Base-by-base conservation (phyloP, 2,888 invertebrate genomes). In the Unio pictorum region DNA sequence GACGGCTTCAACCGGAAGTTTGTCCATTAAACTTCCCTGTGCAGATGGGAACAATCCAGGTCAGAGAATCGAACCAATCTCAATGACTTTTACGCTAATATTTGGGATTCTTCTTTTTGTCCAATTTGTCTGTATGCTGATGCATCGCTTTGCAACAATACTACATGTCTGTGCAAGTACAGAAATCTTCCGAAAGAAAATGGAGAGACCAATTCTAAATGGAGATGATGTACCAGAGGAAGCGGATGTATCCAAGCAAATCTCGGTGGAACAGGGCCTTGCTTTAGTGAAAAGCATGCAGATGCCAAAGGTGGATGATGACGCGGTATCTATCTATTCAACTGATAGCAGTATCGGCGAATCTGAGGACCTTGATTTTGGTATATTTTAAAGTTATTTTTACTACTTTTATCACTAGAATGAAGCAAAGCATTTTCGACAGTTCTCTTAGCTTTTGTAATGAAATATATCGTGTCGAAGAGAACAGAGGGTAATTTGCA, bases 91-190 rank as follows among this genome's bases (percentile, higher is more conserved):
- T 59, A 80, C 81, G 28, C 70, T 80, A 5, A 80, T 82, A 30
- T 84, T 84, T 63, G 84, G 84, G 20, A 28, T 84, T 17, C 67
- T 83, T 66, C 70, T 84, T 65, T 65, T 81, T 28, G 67, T 83
- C n/a, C 84, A 84, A 71, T 81, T 82, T 57, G 93, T 94, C 68
- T 98, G 97, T 82, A 99, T 99, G 98, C 93, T 99, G 92, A 96
- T 98, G 93, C 99, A 99, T 95, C 94, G 99, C 85, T 97, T 98
- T 89, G 97, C 97, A 88, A 99, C 99, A 1, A 91, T 99, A 73
- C 95, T 98, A 4, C 99, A 99, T 89, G 98, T 99, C 87, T 92
- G 99, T 88, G 95, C 99, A 58, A 96, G 98, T 5, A 98, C 98
- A 15, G 81, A 81, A 55, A 75, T 88, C 18, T 74, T 77, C 60